A percentile compares a stretch with the other conserved stretches of the same genome.
These are phyloP conservation scores for Pteruthius melanotis DNA, from an alignment of 2,113 vertebrate species.

Conservation along the genomic window DNA sequence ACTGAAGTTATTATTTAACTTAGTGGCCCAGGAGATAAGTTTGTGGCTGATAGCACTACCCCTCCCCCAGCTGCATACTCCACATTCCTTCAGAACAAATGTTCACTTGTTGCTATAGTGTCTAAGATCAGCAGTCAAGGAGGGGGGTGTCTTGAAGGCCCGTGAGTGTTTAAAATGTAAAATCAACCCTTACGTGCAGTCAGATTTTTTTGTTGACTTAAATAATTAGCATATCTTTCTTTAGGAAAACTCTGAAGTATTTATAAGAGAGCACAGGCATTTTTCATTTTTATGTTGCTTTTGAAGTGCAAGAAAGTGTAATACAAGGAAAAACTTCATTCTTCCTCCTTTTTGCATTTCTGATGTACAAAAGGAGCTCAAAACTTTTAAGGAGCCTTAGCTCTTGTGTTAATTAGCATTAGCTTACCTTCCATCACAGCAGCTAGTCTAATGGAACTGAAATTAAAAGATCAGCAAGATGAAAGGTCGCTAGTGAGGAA, in stretches of 20 bases:
- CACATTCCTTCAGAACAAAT: constrained; percentile 88
- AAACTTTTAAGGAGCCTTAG: neutral
- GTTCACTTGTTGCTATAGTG: constrained; percentile 87
- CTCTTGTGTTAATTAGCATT: neutral
- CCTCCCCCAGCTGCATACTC: constrained; percentile 82
- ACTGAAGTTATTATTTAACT: constrained; percentile 59
- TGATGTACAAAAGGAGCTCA: neutral
- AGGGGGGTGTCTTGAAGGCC: constrained; percentile 55
- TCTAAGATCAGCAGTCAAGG: constrained; percentile 75
- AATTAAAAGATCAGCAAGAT: neutral
- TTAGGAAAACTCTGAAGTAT: neutral
- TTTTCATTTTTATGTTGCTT: neutral
- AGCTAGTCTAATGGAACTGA: neutral
- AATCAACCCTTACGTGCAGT: neutral
- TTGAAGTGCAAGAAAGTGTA: neutral
- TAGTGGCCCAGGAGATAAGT: constrained; percentile 56
- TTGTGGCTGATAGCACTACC: constrained; percentile 68
- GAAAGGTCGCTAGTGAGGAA: neutral
- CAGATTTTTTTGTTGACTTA: constrained; percentile 30
- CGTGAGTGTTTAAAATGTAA: constrained; percentile 4
- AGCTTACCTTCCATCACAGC: neutral
- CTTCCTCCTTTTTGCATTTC: neutral
- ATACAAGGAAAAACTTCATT: neutral
- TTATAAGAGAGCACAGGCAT: neutral
- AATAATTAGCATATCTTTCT: constrained; percentile 2